Percentiles rank a stretch among this genome's conserved stretches.
Conservation (phyloP, 2,888 invertebrate genomes). For the Tholera decimalis region DNA sequence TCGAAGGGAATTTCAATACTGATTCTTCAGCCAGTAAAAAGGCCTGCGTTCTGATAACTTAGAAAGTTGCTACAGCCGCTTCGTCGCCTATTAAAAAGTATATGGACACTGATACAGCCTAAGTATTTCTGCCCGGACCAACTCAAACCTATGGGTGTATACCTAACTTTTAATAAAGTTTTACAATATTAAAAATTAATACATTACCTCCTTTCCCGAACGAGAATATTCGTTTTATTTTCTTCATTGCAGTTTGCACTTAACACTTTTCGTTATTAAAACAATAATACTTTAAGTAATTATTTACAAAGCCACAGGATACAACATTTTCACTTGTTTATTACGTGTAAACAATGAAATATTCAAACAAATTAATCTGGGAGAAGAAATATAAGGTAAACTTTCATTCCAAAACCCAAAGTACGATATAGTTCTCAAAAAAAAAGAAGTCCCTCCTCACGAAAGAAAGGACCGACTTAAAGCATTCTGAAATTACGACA, state of each 20-base stretch:
- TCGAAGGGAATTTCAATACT: neutral
- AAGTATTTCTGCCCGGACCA: neutral
- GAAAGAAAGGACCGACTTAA: conserved; percentile 7
- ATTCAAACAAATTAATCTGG: neutral
- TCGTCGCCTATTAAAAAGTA: no score
- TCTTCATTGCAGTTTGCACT: conserved; percentile 78
- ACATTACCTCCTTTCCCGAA: conserved; percentile 82
- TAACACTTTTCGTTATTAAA: conserved; percentile 37
- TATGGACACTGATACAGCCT: no score
- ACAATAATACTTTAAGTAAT: conserved; percentile 16
- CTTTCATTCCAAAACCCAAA: neutral
- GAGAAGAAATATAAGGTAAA: neutral
- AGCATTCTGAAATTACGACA: neutral
- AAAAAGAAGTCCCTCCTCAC: neutral
- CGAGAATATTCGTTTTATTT: conserved; percentile 84
- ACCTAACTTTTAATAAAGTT: neutral
- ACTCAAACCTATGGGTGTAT: no score
- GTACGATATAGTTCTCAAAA: neutral
- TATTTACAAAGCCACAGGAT: conserved; percentile 13
- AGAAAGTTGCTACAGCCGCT: neutral
- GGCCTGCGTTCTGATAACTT: neutral
- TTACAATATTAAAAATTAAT: conserved; percentile 12
- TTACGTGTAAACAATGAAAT: conserved; percentile 1
- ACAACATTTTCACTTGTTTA: conserved; percentile 34
- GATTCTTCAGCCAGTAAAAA: neutral